A percentile compares a stretch with the other conserved stretches of the same genome.
Conservation (phyloP, 2,888 invertebrate species). For the Metellina segmentata region DNA sequence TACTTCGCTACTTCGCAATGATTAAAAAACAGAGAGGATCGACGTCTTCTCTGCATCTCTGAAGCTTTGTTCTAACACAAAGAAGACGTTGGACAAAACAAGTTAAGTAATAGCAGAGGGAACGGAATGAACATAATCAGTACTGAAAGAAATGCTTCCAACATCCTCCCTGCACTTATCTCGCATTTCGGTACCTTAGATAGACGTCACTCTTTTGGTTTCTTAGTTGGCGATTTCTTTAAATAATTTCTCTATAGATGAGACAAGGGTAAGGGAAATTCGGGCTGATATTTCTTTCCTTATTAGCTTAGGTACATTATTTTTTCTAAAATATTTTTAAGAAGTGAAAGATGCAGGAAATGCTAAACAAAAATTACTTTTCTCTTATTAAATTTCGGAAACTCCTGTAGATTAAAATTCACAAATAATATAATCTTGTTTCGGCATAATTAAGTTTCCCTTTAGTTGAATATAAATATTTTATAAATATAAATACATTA, state of each 20-base stretch:
- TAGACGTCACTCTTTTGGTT: slow-evolving; percentile 19
- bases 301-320: neutral
- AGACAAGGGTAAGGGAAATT: neutral
- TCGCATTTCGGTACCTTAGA: slow-evolving; percentile 8
- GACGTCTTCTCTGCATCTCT: slow-evolving; percentile 20
- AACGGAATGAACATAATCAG: slow-evolving; percentile 50
- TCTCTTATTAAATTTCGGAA: too few species aligned
- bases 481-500: too few species aligned
- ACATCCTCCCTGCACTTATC: slow-evolving; percentile 10
- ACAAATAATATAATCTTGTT: too few species aligned
- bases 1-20: slow-evolving; percentile 5
- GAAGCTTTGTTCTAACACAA: slow-evolving; percentile 43
- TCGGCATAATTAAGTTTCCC: too few species aligned
- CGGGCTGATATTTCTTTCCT: neutral
- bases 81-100: slow-evolving; percentile 45
- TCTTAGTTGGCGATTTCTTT: neutral
- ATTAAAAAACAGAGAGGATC: slow-evolving; percentile 56
- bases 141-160: neutral
- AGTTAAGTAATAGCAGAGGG: slow-evolving; percentile 50
- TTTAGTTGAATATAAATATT: too few species aligned
- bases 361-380: too few species aligned
- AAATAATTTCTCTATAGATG: neutral
- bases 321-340: too few species aligned
- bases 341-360: too few species aligned
- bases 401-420: too few species aligned